Evolutionary conservation across 2,113 vertebrate species (phyloP), one percentile per base, ranked within the genome.

Genomic region (Rhabdomys dilectus): DNA sequence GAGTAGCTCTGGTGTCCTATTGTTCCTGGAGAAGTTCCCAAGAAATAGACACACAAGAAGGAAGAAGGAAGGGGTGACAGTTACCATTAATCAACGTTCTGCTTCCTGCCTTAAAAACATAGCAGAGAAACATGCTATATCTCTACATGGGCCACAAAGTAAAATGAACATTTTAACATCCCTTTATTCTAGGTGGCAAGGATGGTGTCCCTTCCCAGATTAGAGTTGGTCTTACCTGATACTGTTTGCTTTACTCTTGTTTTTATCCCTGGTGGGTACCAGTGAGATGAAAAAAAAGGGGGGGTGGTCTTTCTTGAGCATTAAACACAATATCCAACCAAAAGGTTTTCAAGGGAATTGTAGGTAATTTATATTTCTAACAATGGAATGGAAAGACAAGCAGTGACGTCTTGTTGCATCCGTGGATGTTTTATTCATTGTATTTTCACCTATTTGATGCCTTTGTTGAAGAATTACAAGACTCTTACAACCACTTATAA

Each of bases 391-490:
- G 1, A 80, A 8, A 96, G 7, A 39, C 48, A 5, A 86, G 21
- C 29, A 62, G 45, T 12, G 24, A 12, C 8, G 76, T 21, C n/a
- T 60, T 8, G 70, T 62, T 89, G 86, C 11, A 76, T 75, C 26
- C 34, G 56, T 42, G 66, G 82, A 56, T 62, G 13, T 51, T 75
- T 75, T 36, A 82, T 51, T 64, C 11, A 64, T 66, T 26, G 10
- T 60, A 89, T 81, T 86, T 95, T 94, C 84, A 53, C 72, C 72
- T 95, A 93, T 29, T 73, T 89, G 29, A 88, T 80, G 70, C 31
- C 87, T 72, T 84, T 36, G 62, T n/a, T 7, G 51, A 90, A 88
- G n/a, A 91, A 17, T 9, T 62, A 68, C 80, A 45, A 95, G 86
- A 95, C 92, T 70, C 90, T 53, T 39, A 94, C 80, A 95, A 62